Conservation (phyloP, 1,140 invertebrate species). For the Drosophila eugracilis region DNA sequence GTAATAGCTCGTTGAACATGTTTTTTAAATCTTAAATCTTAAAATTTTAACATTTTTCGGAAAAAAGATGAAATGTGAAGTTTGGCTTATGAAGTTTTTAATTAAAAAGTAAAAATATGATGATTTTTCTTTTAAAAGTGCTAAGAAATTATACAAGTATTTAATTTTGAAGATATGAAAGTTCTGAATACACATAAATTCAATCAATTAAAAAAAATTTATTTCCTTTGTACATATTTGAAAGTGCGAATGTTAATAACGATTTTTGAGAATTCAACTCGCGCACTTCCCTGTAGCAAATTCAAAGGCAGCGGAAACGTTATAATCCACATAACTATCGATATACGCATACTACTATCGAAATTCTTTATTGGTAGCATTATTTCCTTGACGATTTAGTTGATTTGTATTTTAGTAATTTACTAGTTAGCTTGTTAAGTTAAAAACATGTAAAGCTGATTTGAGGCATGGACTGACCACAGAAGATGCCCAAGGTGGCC, state of each 20-base stretch:
- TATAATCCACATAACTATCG: not conserved
- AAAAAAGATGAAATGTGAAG: no score
- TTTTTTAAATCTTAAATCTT: no score
- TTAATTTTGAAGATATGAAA: not conserved
- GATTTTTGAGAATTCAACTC: not conserved
- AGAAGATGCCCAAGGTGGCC: slow-evolving; percentile 98
- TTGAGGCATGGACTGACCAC: slow-evolving; percentile 86
- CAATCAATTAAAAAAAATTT: no score
- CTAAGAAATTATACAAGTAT: not conserved
- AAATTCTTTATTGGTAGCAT: slow-evolving; percentile 21
- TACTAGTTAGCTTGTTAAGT: not conserved
- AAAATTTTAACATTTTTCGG: no score
- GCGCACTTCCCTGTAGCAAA: not conserved
- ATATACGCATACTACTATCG: not conserved
- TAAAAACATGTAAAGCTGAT: not conserved
- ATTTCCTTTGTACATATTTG: no score
- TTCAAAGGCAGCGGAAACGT: not conserved
- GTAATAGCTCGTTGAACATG: no score
- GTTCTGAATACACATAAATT: no score
- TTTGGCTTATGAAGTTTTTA: no score
- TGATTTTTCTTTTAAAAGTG: not conserved
- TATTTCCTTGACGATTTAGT: slow-evolving; percentile 15
- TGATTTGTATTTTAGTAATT: not conserved
- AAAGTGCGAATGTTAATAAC: no score
- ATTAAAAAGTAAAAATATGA: no score